phyloP scores from a whole-genome alignment of 2,888 invertebrate species.

The Yponomeuta sedellus region DNA sequence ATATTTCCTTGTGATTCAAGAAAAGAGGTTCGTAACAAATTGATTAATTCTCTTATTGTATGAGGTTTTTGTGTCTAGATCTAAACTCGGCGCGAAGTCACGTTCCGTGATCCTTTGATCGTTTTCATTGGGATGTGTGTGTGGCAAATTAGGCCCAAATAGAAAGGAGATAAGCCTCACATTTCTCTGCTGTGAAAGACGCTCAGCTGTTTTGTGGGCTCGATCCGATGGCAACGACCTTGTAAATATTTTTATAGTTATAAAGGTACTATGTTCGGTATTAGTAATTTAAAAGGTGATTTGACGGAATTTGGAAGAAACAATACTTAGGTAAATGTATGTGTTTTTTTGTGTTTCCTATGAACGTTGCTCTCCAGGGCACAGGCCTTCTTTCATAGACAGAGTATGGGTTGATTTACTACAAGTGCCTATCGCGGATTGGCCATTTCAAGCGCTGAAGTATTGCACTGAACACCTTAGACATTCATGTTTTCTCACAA shows the following conservation, averaged over 20 bases:
- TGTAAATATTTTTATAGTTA: background rate
- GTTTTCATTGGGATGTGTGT: background rate
- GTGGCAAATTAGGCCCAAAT: background rate
- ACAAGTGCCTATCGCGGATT: too few species aligned
- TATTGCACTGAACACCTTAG: too few species aligned
- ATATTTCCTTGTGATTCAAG: background rate
- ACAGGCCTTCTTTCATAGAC: too few species aligned
- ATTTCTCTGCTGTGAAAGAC: background rate
- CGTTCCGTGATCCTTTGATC: background rate
- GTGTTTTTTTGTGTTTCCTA: too few species aligned
- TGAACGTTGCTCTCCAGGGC: too few species aligned
- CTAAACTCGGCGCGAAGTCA: background rate
- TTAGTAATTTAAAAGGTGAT: background rate
- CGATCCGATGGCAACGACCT: background rate
- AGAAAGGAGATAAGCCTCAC: background rate
- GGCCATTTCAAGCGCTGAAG: too few species aligned
- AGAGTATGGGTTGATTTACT: too few species aligned
- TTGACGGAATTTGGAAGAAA: background rate
- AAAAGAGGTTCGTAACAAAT: background rate
- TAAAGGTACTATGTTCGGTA: background rate
- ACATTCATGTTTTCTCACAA: too few species aligned
- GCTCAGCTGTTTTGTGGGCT: background rate
- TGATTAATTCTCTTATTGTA: background rate
- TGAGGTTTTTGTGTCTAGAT: background rate
- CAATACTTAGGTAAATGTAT: too few species aligned